Evolutionary conservation across 2,113 vertebrate species (phyloP).

Genomic region (rabbit (Oryctolagus cuniculus)): DNA sequence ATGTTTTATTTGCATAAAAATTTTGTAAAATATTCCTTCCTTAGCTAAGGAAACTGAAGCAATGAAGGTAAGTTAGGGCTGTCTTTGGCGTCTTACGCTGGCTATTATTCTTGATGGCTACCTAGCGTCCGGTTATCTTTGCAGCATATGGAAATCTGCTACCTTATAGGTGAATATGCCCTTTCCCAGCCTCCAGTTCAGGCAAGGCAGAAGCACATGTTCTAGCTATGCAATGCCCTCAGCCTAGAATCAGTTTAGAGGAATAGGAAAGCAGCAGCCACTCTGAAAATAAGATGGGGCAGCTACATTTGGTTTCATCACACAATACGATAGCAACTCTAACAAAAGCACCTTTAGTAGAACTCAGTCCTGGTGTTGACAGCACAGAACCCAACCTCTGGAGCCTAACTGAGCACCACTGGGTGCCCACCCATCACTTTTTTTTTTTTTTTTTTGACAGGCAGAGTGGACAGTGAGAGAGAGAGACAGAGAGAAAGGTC

Average conservation of each 20-base stretch:
- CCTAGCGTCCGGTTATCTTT: background rate
- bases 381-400: background rate
- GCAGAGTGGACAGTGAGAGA: no score
- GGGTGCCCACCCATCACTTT: background rate
- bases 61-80: rapidly evolving
- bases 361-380: background rate
- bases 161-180: rapidly evolving
- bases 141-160: background rate
- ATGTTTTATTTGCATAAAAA: background rate
- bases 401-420: no score
- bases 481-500: no score
- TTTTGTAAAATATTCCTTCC: background rate
- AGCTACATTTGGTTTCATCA: background rate
- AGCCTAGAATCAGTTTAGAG: background rate
- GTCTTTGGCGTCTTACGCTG: background rate
- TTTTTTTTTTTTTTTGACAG: background rate
- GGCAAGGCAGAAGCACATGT: background rate
- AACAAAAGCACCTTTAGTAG: background rate
- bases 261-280: background rate
- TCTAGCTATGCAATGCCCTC: background rate
- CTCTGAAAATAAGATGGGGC: background rate
- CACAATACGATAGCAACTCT: no score
- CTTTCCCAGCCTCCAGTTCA: background rate
- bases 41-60: background rate
- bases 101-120: background rate